Evolutionary conservation across 2,113 vertebrate species (phyloP), one percentile per base, ranked within the genome.

Genomic region (Protobothrops mucrosquamatus): DNA sequence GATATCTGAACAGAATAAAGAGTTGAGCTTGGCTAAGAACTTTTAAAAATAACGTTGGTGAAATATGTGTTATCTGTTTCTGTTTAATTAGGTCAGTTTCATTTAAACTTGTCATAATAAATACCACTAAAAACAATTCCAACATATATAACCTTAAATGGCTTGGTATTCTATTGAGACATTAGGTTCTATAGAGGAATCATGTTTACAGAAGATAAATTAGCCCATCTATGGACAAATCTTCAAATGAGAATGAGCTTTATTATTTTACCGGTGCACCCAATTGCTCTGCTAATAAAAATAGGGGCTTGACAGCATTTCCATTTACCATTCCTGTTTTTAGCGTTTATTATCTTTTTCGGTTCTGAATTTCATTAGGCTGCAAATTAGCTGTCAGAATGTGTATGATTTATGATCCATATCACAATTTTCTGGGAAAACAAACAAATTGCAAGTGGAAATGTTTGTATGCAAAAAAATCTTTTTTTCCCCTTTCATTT

Each of bases 351-450:
- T 97, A 97, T 97, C 95, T 97, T 97, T 97, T 97, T 96, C 94
- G 91, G 96, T 97, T 97, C 97, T 97, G 96, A 97, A 97, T 97
- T 97, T 94, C 95, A 96, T 97, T 97, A 97, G 95, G 92, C 95
- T 96, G 96, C 96, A 97, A 97, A 97, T 97, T 96, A 97, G 95
- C 96, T 97, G 96, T 97, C 97, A 96, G 90, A 90, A 96, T 96
- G 94, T 97, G 96, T 97, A 96, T 96, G 96, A 96, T 95, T 97
- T 97, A 95, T 96, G 61, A 81, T 85, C 61, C 59, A 57, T 52
- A 92, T 85, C 48, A 61, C n/a, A 34, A 56, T 89, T 69, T 90
- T 87, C 81, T 55, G 15, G 20, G 51, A 52, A 89, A 93, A 90
- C 87, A 87, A 89, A 89, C 39, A 52, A 43, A 81, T 43, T 59